Percentiles rank a stretch among this genome's conserved stretches.
These are phyloP conservation scores for Lasaia peninsularis DNA, from an alignment of 1,140 invertebrate genomes.

Conservation along the genomic window DNA sequence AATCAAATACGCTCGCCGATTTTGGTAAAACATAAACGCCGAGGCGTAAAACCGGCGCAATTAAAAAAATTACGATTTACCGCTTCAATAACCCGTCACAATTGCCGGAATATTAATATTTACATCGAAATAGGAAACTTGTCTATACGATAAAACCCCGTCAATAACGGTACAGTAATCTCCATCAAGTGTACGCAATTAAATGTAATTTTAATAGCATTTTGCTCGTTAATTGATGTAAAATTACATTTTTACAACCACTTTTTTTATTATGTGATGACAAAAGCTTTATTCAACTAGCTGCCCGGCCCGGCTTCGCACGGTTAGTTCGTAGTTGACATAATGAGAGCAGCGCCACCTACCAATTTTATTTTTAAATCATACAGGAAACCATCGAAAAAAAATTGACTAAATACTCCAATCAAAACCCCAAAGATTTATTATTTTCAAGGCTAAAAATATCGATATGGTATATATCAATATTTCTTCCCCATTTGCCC, in stretches of 20 bases:
- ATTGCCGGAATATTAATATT: constrained; percentile 5
- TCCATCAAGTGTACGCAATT: neutral
- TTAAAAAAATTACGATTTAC: neutral
- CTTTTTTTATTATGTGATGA: too few relatives aligned
- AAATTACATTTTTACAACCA: neutral
- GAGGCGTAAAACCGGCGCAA: neutral
- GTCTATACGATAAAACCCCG: neutral
- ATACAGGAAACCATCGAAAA: too few relatives aligned
- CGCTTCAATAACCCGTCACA: constrained; percentile 7
- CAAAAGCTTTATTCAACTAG: too few relatives aligned
- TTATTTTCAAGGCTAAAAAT: too few relatives aligned
- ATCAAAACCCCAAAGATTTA: too few relatives aligned
- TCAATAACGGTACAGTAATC: neutral
- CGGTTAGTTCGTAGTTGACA: too few relatives aligned
- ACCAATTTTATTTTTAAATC: too few relatives aligned
- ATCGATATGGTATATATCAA: too few relatives aligned
- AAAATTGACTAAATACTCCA: too few relatives aligned
- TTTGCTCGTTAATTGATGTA: constrained; percentile 1
- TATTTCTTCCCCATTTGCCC: too few relatives aligned
- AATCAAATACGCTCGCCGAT: neutral
- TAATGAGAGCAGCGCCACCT: too few relatives aligned
- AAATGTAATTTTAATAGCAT: constrained; percentile 1
- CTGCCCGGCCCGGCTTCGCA: too few relatives aligned
- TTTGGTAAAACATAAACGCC: neutral
- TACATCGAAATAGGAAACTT: constrained; percentile 6